Evolutionary conservation across 53 echinoderm and acorn worm genomes (phyloP).

Genomic region (Paracentrotus lividus): DNA sequence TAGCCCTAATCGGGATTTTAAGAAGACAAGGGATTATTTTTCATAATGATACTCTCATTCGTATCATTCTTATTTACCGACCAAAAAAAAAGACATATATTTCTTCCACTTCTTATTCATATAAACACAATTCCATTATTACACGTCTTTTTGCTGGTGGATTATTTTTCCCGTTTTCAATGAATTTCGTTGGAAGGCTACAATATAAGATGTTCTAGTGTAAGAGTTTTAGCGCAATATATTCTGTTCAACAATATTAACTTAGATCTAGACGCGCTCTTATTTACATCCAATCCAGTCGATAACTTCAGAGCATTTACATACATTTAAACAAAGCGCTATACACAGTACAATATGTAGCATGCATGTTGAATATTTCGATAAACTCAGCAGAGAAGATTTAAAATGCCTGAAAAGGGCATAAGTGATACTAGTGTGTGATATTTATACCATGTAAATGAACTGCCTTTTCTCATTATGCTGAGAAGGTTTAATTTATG

Average conservation of each 20-base stretch:
- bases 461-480: too few relatives aligned
- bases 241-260: neutral
- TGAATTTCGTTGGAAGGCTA: too few relatives aligned
- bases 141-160: neutral
- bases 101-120: neutral
- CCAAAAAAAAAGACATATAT: neutral
- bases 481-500: too few relatives aligned
- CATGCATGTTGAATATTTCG: neutral
- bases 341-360: too few relatives aligned
- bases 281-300: neutral
- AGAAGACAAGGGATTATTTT: too few relatives aligned
- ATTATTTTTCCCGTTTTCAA: too few relatives aligned
- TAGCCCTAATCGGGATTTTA: too few relatives aligned
- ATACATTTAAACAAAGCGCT: neutral
- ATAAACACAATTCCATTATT: neutral
- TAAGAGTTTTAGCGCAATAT: too few relatives aligned
- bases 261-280: neutral
- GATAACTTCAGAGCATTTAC: neutral
- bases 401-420: neutral
- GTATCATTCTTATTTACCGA: neutral
- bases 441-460: neutral
- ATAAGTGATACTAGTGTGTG: slow-evolving; percentile 9
- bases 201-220: too few relatives aligned
- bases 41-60: neutral
- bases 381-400: neutral